Percentiles rank a stretch among this genome's conserved stretches.
phyloP scores from a whole-genome alignment of 2,113 vertebrate genomes.

The Podarcis cretensis region DNA sequence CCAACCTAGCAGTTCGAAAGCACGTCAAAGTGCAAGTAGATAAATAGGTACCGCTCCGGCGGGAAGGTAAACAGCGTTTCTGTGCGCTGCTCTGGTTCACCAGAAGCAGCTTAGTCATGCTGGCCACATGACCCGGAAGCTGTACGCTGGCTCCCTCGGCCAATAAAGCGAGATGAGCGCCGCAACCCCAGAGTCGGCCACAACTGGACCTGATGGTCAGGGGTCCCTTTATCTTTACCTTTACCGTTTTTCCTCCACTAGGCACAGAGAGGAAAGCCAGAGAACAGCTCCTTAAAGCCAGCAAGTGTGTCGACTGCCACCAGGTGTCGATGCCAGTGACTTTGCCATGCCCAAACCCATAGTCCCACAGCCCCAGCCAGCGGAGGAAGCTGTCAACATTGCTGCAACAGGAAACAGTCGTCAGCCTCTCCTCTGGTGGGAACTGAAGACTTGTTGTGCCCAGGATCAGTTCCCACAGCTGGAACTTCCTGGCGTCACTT shows the following conservation, averaged over 20 bases:
- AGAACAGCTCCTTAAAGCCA: not conserved
- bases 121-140: too few species aligned
- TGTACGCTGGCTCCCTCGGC: too few species aligned
- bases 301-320: not conserved
- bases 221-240: too few species aligned
- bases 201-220: too few species aligned
- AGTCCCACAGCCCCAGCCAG: not conserved
- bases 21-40: too few species aligned
- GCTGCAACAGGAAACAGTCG: slow-evolving; percentile 23
- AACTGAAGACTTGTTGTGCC: not conserved
- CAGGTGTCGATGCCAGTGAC: not conserved
- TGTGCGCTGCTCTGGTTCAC: too few species aligned
- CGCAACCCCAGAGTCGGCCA: too few species aligned
- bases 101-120: too few species aligned
- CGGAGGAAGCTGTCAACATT: slow-evolving; percentile 19
- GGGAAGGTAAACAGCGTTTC: too few species aligned
- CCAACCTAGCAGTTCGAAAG: too few species aligned
- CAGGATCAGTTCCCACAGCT: slow-evolving; percentile 2
- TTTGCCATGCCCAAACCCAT: not conserved
- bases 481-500: slow-evolving; percentile 11
- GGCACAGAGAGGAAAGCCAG: not conserved
- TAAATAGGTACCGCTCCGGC: too few species aligned
- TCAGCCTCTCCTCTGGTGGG: slow-evolving; percentile 1
- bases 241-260: not conserved
- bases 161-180: too few species aligned